Conservation (phyloP, 2,113 vertebrate genomes). For the Cephalopholis sonnerati region DNA sequence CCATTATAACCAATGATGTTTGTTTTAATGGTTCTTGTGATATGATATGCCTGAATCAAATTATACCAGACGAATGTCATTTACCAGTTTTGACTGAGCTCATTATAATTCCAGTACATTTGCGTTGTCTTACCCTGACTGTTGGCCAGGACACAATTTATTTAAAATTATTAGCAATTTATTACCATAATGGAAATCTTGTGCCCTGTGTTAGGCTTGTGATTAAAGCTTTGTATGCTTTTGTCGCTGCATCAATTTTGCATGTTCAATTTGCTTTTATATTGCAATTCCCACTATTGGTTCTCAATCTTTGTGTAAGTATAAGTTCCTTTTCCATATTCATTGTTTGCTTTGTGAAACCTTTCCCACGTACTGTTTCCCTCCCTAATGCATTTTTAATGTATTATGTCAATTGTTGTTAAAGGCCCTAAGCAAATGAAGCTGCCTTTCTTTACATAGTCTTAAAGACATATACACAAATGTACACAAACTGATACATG, state of each 20-base stretch:
- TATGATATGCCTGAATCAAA: too few species aligned
- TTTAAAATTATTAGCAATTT: background rate
- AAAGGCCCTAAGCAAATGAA: background rate
- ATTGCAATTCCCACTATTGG: background rate
- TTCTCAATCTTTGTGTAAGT: background rate
- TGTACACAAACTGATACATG: background rate
- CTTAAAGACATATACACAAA: background rate
- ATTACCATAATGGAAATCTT: background rate
- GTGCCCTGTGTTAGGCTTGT: background rate
- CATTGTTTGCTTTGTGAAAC: background rate
- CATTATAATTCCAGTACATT: background rate
- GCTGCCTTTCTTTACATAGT: background rate
- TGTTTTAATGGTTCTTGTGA: background rate
- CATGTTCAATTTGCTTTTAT: background rate
- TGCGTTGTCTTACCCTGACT: background rate
- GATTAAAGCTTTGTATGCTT: background rate
- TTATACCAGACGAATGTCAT: too few species aligned
- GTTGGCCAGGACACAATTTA: background rate
- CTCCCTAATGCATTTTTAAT: background rate
- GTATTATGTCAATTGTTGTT: background rate
- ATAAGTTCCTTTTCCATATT: background rate
- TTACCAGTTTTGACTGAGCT: too few species aligned
- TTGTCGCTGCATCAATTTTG: background rate
- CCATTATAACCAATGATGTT: background rate
- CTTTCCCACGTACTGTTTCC: background rate